Evolutionary conservation across 2,113 vertebrate genomes (phyloP).

Genomic region (Halichoerus grypus): DNA sequence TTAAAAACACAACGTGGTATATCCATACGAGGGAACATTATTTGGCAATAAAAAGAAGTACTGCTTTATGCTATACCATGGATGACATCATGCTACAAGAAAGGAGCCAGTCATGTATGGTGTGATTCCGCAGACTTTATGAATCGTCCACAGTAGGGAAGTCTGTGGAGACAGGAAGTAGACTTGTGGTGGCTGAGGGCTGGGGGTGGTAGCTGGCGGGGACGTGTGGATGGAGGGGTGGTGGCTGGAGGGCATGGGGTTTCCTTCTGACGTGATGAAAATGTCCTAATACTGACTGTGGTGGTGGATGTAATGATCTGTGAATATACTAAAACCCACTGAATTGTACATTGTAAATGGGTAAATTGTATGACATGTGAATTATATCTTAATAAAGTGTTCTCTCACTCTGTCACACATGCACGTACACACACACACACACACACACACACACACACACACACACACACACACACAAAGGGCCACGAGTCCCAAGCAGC

Average conservation of each 20-base stretch:
- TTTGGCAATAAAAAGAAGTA: not conserved
- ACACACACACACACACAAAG: not conserved
- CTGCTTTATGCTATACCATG: fast-evolving
- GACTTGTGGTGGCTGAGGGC: fast-evolving
- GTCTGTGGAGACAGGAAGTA: not conserved
- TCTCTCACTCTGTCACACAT: not conserved
- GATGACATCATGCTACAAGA: too few relatives aligned
- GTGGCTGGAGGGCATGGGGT: not conserved
- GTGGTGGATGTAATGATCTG: too few relatives aligned
- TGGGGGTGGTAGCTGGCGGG: not conserved
- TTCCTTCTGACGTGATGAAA: not conserved
- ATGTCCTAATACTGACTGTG: not conserved
- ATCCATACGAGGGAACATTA: fast-evolving
- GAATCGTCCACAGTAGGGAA: not conserved
- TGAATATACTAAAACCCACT: not conserved
- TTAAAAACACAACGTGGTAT: fast-evolving
- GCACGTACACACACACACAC: not conserved
- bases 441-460: not conserved
- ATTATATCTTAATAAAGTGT: not conserved
- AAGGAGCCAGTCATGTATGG: not conserved
- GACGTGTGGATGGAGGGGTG: not conserved
- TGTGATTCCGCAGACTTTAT: fast-evolving
- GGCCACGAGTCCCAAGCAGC: fast-evolving
- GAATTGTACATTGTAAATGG: not conserved
- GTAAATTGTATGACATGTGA: too few relatives aligned